Conservation (phyloP, 1,140 invertebrate species). For the Zeugodacus cucurbitae region DNA sequence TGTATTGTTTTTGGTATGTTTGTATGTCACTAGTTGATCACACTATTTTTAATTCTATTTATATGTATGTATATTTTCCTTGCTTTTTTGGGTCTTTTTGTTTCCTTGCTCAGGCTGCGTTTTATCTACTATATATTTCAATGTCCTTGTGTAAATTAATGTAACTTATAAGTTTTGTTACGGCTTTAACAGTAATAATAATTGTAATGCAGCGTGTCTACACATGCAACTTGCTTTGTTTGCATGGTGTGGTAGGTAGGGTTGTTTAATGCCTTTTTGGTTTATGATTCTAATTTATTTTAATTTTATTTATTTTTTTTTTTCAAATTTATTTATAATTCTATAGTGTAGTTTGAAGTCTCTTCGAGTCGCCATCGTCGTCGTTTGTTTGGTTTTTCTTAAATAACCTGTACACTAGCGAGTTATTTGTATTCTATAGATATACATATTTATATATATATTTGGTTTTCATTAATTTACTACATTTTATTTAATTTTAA, state of each 20-base stretch:
- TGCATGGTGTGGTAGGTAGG: neutral
- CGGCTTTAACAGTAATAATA: constrained; percentile 14
- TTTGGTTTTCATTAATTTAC: constrained; percentile 28
- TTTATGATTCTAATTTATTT: neutral
- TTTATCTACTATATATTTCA: constrained; percentile 27
- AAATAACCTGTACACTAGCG: constrained; percentile 34
- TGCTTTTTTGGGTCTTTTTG: neutral
- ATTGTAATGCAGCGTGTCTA: constrained; percentile 15
- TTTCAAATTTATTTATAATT: constrained; percentile 1
- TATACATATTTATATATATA: constrained; percentile 23
- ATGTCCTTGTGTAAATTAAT: constrained; percentile 25
- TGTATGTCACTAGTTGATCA: neutral
- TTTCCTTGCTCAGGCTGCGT: constrained; percentile 24
- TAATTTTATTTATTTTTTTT: neutral
- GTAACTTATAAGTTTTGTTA: neutral
- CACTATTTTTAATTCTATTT: neutral
- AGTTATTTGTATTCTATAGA: constrained; percentile 21
- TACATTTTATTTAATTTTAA: constrained; percentile 36
- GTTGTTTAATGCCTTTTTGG: neutral
- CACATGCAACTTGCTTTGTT: constrained; percentile 6
- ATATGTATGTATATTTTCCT: neutral
- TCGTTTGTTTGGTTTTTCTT: constrained; percentile 25
- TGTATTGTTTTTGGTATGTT: constrained; percentile 2
- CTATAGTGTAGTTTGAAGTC: constrained; percentile 34
- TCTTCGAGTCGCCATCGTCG: constrained; percentile 36